A percentile compares a stretch with the other conserved stretches of the same genome.
phyloP scores from a whole-genome alignment of 2,888 invertebrate species.

The Chymomyza fuscimana region DNA sequence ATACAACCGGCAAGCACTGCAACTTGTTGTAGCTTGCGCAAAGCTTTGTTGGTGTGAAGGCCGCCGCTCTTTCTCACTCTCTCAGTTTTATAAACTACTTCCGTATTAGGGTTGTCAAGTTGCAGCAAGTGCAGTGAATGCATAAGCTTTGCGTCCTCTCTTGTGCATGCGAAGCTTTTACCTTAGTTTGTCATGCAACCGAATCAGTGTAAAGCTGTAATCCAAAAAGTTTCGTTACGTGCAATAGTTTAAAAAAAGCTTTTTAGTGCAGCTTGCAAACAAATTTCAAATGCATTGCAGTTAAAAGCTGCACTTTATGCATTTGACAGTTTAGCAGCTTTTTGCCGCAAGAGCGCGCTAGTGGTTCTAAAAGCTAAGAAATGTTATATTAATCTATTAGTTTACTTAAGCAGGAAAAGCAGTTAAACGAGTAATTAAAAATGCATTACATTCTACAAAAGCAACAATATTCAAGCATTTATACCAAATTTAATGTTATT shows the following conservation, averaged over 20 bases:
- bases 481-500: too few species aligned
- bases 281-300: constrained; percentile 40
- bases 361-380: not conserved
- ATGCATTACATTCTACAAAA: too few species aligned
- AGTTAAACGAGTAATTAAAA: too few species aligned
- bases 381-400: not conserved
- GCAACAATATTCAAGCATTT: too few species aligned
- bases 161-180: constrained; percentile 31
- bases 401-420: too few species aligned
- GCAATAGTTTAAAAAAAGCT: constrained; percentile 24
- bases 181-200: constrained; percentile 46
- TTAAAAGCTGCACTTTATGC: constrained; percentile 12
- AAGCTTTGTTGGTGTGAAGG: not conserved
- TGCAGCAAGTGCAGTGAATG: constrained; percentile 22
- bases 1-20: constrained; percentile 31
- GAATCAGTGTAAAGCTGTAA: constrained; percentile 1
- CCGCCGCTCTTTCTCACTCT: not conserved
- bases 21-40: constrained; percentile 54
- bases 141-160: constrained; percentile 24
- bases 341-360: not conserved
- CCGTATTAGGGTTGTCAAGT: constrained; percentile 12
- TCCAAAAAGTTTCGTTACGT: constrained; percentile 17
- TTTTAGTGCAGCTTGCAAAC: constrained; percentile 40
- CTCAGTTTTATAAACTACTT: constrained; percentile 12
- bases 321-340: not conserved